Base-by-base conservation (phyloP, 2,113 vertebrate species). In the Cyanoderma ruficeps region DNA sequence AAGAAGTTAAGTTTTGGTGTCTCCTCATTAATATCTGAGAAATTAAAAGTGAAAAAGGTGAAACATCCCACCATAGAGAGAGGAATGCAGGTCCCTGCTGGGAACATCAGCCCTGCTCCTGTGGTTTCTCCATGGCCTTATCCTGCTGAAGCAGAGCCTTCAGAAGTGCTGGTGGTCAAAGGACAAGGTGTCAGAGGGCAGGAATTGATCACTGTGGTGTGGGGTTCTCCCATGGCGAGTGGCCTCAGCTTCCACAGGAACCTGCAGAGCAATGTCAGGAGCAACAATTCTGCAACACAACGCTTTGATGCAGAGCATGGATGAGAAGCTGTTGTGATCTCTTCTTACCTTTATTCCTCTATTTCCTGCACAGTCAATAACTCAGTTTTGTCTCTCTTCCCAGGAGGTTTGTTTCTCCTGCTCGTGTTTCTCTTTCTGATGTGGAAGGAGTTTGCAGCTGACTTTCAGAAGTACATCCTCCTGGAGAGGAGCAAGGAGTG, bases 381-480 rank as follows among this genome's bases (percentile, higher is more conserved):
- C 61, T 63, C 65, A 1, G 19, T 84, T 68, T 83, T 60, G 60
- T 21, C 53, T 39, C 87, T 85, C 47, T 85, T 88, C 92, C 33
- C 93, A 99, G 99, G 98, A 35, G 94, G 96, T 41, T 63, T 98
- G 60, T 98, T 99, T 96, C 97, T 98, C 87, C 70, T 97, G 63
- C 94, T 98, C 33, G 81, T 99, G 46, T 92, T 98, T 78, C 98
- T 99, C 80, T 99, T 98, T 5, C 98, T 98, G 27, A 96, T 99
- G 79, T 99, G 99, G 99, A 98, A 99, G 96, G 98, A 99, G 97
- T 96, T 97, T 88, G 98, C 97, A 15, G 98, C 96, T 15, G 98
- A 99, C n/a, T 98, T 99, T 71, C 97, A 95, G 71, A 97, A 96
- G 86, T 99, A 99, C 91, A 91, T 99, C 91, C 98, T 99, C 19